phyloP scores from a whole-genome alignment of 2,888 invertebrate genomes.

The Synanthedon formicaeformis region DNA sequence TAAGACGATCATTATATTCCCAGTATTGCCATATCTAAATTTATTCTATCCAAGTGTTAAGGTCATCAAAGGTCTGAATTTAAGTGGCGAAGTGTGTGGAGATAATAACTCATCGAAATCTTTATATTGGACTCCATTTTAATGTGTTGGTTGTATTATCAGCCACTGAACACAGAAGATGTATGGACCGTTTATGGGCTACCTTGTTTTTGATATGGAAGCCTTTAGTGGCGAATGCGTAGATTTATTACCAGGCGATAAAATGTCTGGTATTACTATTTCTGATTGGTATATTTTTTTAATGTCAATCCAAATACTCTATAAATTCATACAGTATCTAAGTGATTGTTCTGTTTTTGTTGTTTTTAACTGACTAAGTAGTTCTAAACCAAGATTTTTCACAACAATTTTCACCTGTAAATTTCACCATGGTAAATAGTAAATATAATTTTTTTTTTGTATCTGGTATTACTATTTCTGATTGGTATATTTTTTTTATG shows the following conservation, averaged over 20 bases:
- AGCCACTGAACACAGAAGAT: conserved; percentile 6
- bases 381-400: too few relatives aligned
- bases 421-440: too few relatives aligned
- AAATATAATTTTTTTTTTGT: too few relatives aligned
- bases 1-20: too few relatives aligned
- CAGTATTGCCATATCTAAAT: background rate
- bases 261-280: background rate
- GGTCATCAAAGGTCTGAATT: conserved; percentile 4
- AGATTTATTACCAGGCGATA: background rate
- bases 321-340: too few relatives aligned
- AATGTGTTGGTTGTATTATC: conserved; percentile 9
- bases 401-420: too few relatives aligned
- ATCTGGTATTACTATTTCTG: background rate
- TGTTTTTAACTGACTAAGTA: too few relatives aligned
- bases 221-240: background rate
- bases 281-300: too few relatives aligned
- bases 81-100: conserved; percentile 10
- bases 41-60: conserved; percentile 1
- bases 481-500: too few relatives aligned
- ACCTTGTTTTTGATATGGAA: conserved; percentile 5
- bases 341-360: too few relatives aligned
- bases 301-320: too few relatives aligned
- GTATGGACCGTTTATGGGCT: conserved; percentile 6
- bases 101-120: conserved; percentile 13
- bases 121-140: conserved; percentile 5